A percentile compares a stretch with the other conserved stretches of the same genome.
Conservation (phyloP, 2,797 vertebrate genomes). For the Glossophaga mutica region DNA sequence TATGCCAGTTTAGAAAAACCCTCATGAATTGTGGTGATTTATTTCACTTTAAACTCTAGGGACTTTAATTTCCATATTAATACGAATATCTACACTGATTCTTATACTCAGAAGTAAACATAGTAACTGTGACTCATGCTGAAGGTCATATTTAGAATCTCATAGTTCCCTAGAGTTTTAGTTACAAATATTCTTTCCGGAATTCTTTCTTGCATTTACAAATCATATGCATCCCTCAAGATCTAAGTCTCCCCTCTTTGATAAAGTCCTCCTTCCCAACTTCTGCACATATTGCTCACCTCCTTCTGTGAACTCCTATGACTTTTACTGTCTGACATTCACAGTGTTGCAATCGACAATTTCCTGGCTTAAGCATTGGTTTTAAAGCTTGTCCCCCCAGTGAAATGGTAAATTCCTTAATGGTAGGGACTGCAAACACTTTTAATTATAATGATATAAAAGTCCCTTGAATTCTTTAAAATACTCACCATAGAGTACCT, state of each 20-base stretch:
- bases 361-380: slow-evolving; percentile 40
- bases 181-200: slow-evolving; percentile 10
- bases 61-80: slow-evolving; percentile 49
- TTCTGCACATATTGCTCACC: not conserved
- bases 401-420: slow-evolving; percentile 26
- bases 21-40: slow-evolving; percentile 15
- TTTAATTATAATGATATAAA: slow-evolving; percentile 44
- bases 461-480: not conserved
- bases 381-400: slow-evolving; percentile 30
- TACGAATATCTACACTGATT: slow-evolving; percentile 50
- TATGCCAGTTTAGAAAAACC: not conserved
- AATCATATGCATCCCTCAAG: not conserved
- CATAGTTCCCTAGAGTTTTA: slow-evolving; percentile 64
- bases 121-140: slow-evolving; percentile 25
- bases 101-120: slow-evolving; percentile 27
- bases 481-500: not conserved
- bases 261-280: slow-evolving; percentile 35
- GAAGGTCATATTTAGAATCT: slow-evolving; percentile 62
- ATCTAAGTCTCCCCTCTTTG: not conserved
- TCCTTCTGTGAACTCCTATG: not conserved
- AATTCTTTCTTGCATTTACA: slow-evolving; percentile 32
- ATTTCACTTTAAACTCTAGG: slow-evolving; percentile 36
- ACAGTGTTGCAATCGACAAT: slow-evolving; percentile 41
- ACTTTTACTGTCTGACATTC: slow-evolving; percentile 48
- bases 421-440: not conserved